phyloP scores from a whole-genome alignment of 1,140 invertebrate genomes.

The Apis florea region DNA sequence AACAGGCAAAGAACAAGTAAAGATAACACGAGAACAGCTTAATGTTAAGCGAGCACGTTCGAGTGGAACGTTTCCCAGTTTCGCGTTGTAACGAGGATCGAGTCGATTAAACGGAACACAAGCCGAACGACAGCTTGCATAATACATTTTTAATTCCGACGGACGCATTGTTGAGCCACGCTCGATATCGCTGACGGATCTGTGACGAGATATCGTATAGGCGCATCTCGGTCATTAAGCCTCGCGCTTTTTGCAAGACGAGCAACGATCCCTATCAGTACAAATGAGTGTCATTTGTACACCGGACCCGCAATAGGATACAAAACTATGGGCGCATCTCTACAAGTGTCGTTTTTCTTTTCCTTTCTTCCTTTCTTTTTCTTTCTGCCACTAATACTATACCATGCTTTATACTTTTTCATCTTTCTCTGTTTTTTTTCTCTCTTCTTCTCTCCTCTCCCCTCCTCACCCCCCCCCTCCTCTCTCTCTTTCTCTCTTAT shows the following conservation, averaged over 20 bases:
- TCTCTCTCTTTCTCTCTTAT: neutral
- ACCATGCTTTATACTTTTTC: neutral
- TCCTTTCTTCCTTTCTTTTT: neutral
- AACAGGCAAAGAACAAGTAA: neutral
- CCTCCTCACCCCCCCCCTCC: no score
- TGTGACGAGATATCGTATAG: constrained; percentile 75
- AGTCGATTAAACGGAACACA: constrained; percentile 39
- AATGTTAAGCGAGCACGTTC: neutral
- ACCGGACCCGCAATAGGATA: constrained; percentile 47
- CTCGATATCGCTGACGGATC: constrained; percentile 76
- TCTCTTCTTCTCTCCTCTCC: neutral
- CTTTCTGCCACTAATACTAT: neutral
- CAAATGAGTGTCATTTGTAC: constrained; percentile 75
- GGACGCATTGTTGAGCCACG: constrained; percentile 49
- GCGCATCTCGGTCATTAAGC: constrained; percentile 77
- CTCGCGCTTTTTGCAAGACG: constrained; percentile 68
- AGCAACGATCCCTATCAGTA: constrained; percentile 74
- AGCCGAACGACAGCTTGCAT: constrained; percentile 62
- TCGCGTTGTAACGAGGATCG: constrained; percentile 18
- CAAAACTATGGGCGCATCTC: constrained; percentile 39
- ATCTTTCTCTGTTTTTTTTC: neutral
- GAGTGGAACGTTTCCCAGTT: constrained; percentile 5
- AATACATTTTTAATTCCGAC: constrained; percentile 78
- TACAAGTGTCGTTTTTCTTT: constrained; percentile 32
- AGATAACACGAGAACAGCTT: neutral